These are phyloP conservation scores for Dicerorhinus sumatrensis DNA, from an alignment of 2,113 vertebrate species.

Conservation along the genomic window DNA sequence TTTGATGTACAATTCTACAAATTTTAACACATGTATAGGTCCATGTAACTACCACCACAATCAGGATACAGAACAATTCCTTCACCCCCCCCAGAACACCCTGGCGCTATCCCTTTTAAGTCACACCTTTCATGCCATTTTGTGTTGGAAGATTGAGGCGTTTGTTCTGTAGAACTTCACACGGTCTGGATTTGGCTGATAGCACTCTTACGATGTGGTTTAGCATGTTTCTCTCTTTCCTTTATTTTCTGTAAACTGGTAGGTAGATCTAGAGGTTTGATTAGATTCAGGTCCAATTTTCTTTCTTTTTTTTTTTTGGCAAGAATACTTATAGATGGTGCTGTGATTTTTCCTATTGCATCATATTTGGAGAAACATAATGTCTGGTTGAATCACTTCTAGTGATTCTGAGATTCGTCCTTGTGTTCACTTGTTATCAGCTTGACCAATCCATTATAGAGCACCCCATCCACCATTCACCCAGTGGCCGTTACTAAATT, in stretches of 20 bases:
- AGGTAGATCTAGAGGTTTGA: background rate
- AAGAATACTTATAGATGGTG: background rate
- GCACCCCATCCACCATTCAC: background rate
- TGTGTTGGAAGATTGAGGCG: background rate
- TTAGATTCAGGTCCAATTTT: background rate
- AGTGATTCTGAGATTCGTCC: background rate
- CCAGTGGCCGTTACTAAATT: background rate
- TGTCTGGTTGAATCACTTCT: background rate
- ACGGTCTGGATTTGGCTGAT: background rate
- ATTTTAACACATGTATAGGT: background rate
- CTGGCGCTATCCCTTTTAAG: background rate
- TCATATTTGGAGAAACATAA: background rate
- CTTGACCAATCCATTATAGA: background rate
- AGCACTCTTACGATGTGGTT: background rate
- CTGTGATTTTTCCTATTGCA: background rate
- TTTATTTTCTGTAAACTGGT: background rate
- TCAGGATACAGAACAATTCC: background rate
- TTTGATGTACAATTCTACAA: background rate
- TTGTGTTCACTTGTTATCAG: background rate
- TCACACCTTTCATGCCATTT: background rate
- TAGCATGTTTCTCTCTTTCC: background rate
- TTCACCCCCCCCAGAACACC: background rate
- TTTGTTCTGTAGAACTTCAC: background rate
- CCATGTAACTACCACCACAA: background rate
- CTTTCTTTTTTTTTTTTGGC: background rate